Evolutionary conservation across 2,888 invertebrate genomes (phyloP).

Genomic region (Gerris lacustris): DNA sequence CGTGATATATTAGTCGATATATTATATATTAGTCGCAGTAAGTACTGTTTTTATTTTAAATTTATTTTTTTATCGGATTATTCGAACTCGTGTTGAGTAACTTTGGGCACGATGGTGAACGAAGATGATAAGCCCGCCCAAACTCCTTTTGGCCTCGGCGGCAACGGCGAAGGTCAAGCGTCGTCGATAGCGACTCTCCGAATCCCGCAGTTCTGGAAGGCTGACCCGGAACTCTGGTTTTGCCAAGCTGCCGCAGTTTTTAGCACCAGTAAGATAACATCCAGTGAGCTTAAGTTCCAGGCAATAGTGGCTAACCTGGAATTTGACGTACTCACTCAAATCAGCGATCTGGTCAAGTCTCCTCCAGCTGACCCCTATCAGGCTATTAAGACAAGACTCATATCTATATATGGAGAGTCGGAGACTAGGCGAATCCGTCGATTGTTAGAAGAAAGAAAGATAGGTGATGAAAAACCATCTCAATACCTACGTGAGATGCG

Average conservation of each 20-base stretch:
- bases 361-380: background rate
- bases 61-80: no score
- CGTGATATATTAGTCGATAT: no score
- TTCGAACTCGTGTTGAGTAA: no score
- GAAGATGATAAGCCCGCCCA: no score
- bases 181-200: background rate
- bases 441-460: slow-evolving; percentile 23
- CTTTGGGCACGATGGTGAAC: no score
- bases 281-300: background rate
- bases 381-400: background rate
- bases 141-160: no score
- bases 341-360: background rate
- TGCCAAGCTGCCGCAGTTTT: background rate
- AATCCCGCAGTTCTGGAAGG: background rate
- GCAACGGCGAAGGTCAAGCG: no score
- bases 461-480: background rate
- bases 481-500: background rate
- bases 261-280: background rate
- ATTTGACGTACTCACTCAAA: background rate
- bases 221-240: slow-evolving; percentile 4
- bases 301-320: background rate
- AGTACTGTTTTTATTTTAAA: no score
- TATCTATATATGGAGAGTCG: background rate
- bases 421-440: slow-evolving; percentile 16
- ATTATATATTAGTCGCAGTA: no score